Evolutionary conservation across 2,113 vertebrate species (phyloP).

Genomic region (Paracanthobrama guichenoti): DNA sequence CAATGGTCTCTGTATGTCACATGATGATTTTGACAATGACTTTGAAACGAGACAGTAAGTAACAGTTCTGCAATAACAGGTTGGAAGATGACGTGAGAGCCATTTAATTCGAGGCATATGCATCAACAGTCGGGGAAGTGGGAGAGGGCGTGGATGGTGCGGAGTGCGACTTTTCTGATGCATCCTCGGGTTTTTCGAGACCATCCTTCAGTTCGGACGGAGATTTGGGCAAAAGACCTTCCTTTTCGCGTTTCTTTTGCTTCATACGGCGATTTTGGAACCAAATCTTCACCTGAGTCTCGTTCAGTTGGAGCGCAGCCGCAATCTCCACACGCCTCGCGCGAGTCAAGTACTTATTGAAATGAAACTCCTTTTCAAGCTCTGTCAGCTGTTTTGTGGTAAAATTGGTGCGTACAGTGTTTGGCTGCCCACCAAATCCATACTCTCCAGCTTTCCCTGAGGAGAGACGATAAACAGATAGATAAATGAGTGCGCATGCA

Average conservation of each 20-base stretch:
- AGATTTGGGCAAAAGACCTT: constrained; percentile 86
- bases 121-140: constrained; percentile 81
- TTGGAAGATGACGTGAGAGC: constrained; percentile 44
- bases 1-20: constrained; percentile 25
- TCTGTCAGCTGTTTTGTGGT: constrained; percentile 98
- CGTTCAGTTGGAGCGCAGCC: constrained; percentile 92
- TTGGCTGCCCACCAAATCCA: constrained; percentile 91
- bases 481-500: background rate
- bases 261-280: constrained; percentile 99
- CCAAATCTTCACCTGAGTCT: constrained; percentile 99
- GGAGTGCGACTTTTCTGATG: constrained; percentile 88
- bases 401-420: constrained; percentile 95
- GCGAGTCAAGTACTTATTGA: constrained; percentile 97
- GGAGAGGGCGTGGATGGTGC: constrained; percentile 89
- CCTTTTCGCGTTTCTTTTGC: constrained; percentile 98
- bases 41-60: background rate
- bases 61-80: background rate
- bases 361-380: constrained; percentile 98
- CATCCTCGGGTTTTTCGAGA: constrained; percentile 87
- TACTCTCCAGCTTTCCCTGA: constrained; percentile 93
- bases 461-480: constrained; percentile 20
- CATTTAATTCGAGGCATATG: constrained; percentile 82
- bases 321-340: constrained; percentile 95
- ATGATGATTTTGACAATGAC: constrained; percentile 2
- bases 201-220: constrained; percentile 76